Conservation (phyloP, 2,113 vertebrate species). For the Cygnus atratus region DNA sequence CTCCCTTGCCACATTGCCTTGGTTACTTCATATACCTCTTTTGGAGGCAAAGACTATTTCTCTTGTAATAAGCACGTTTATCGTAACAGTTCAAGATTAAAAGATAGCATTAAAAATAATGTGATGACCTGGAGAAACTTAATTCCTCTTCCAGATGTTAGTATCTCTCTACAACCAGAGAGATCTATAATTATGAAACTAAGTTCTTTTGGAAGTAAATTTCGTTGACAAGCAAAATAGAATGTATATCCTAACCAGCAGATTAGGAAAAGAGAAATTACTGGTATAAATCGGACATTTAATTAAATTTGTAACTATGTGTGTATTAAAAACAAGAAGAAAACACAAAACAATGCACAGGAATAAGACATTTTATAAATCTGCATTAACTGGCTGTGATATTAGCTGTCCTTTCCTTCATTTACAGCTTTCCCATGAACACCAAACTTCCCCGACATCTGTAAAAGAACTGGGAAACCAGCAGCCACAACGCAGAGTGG, state of each 20-base stretch:
- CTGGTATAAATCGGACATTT: rapidly evolving
- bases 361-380: not conserved
- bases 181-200: not conserved
- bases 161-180: not conserved
- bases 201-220: not conserved
- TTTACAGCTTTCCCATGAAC: not conserved
- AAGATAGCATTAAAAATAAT: not conserved
- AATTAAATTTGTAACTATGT: not conserved
- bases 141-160: not conserved
- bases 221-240: not conserved
- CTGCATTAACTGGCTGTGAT: not conserved
- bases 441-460: not conserved
- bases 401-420: not conserved
- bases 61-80: not conserved
- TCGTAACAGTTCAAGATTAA: not conserved
- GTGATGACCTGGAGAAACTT: not conserved
- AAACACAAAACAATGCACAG: not conserved
- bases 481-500: not conserved
- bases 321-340: not conserved
- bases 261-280: not conserved
- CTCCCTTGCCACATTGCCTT: not conserved
- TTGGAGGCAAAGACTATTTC: not conserved
- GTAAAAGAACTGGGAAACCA: not conserved
- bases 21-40: not conserved
- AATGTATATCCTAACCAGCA: not conserved